A percentile compares a stretch with the other conserved stretches of the same genome.
These are phyloP conservation scores for Microctenopoma lineatum DNA, from an alignment of 2,797 vertebrate species.

Conservation along the genomic window DNA sequence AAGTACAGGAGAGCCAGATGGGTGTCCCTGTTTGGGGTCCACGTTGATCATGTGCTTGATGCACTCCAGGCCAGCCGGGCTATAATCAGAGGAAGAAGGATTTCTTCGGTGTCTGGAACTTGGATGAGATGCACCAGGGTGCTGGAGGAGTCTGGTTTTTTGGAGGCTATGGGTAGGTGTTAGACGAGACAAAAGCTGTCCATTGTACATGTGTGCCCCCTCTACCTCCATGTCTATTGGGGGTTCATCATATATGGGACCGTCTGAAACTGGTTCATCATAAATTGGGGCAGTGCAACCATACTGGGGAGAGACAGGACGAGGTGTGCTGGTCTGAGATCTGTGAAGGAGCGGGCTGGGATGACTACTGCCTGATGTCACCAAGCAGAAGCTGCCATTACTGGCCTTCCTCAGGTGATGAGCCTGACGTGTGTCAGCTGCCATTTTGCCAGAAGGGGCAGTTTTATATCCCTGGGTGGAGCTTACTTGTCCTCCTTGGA, in stretches of 20 bases:
- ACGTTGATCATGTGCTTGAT: conserved; percentile 94
- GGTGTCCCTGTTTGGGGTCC: conserved; percentile 81
- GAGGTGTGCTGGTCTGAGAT: conserved; percentile 81
- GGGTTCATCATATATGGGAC: conserved; percentile 91
- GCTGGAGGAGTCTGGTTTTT: conserved; percentile 86
- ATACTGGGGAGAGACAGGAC: conserved; percentile 85
- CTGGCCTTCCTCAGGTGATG: conserved; percentile 90
- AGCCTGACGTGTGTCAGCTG: conserved; percentile 82
- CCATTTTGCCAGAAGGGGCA: conserved; percentile 72
- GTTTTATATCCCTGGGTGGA: conserved; percentile 77
- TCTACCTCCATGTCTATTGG: conserved; percentile 92
- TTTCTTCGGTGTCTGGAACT: conserved; percentile 83
- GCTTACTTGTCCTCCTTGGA: conserved; percentile 75
- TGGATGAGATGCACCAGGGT: conserved; percentile 76
- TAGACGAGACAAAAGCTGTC: conserved; percentile 72
- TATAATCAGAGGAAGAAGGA: conserved; percentile 88
- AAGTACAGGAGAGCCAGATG: conserved; percentile 72
- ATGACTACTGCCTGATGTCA: conserved; percentile 76
- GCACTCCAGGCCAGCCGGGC: conserved; percentile 91
- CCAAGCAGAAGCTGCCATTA: conserved; percentile 88
- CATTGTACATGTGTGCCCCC: conserved; percentile 78
- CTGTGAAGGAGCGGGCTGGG: conserved; percentile 77
- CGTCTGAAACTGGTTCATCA: conserved; percentile 87
- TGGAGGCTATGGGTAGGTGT: conserved; percentile 84
- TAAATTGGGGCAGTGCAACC: conserved; percentile 86